These are phyloP conservation scores for Orchesella flavescens DNA, from an alignment of 2,888 invertebrate genomes.

Conservation along the genomic window DNA sequence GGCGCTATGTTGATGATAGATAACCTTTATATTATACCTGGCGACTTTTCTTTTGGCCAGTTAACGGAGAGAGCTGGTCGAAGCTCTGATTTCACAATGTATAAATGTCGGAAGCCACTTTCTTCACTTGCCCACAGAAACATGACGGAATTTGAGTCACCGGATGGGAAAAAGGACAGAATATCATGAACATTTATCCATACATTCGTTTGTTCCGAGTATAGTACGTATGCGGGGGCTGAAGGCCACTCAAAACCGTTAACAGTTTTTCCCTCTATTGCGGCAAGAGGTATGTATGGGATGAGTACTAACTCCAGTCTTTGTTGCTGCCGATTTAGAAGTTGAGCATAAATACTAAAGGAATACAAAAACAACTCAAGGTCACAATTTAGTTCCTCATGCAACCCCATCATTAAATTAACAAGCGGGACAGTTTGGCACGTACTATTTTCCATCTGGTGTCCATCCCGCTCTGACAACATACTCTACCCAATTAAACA, in stretches of 20 bases:
- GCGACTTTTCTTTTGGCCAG: constrained; percentile 56
- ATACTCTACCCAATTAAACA: constrained; percentile 96
- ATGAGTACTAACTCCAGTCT: constrained; percentile 87
- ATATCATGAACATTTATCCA: constrained; percentile 95
- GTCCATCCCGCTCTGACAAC: constrained; percentile 96
- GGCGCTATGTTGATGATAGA: background rate
- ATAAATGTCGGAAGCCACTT: constrained; percentile 90
- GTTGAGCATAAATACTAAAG: constrained; percentile 89
- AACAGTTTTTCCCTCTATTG: constrained; percentile 73
- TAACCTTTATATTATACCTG: constrained; percentile 40
- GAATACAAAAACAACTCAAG: constrained; percentile 24
- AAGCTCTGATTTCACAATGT: constrained; percentile 82
- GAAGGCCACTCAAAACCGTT: constrained; percentile 73
- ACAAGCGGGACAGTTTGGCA: background rate
- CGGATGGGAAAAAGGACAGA: constrained; percentile 84
- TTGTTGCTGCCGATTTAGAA: constrained; percentile 91
- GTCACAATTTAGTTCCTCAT: background rate
- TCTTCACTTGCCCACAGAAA: constrained; percentile 97
- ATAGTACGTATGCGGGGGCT: constrained; percentile 78
- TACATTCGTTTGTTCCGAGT: constrained; percentile 82
- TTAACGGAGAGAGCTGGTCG: constrained; percentile 71
- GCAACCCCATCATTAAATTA: background rate
- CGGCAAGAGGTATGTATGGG: constrained; percentile 77
- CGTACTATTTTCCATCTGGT: constrained; percentile 90
- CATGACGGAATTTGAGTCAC: constrained; percentile 76